Percentiles rank a stretch among this genome's conserved stretches.
phyloP scores from a whole-genome alignment of 2,797 vertebrate genomes.

The Muscicapa comitata region DNA sequence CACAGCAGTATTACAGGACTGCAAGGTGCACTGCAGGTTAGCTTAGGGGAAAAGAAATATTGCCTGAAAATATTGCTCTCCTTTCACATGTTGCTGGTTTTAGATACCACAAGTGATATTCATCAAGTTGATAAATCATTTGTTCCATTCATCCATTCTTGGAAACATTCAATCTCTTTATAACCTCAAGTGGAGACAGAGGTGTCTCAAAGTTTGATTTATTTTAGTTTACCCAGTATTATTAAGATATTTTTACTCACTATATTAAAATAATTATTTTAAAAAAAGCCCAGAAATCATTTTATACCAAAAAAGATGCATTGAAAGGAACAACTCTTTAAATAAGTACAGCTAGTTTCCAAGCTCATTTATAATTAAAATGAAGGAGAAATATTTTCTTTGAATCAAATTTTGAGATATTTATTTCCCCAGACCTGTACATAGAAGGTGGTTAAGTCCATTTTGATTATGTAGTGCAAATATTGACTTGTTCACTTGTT shows the following conservation, averaged over 20 bases:
- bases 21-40: background rate
- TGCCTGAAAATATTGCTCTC: background rate
- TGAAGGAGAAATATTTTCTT: background rate
- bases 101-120: background rate
- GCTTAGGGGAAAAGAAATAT: background rate
- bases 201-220: background rate
- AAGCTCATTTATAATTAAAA: background rate
- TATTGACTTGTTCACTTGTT: background rate
- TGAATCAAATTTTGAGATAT: background rate
- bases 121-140: background rate
- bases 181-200: background rate
- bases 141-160: background rate
- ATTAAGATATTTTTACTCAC: background rate
- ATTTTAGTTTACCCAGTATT: background rate
- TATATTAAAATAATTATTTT: background rate
- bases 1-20: background rate
- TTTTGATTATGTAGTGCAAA: slow-evolving; percentile 46
- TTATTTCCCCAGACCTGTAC: background rate
- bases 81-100: background rate
- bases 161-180: background rate
- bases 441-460: background rate
- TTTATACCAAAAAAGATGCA: background rate
- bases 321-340: background rate
- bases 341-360: background rate
- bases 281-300: accelerated